Percentiles rank a stretch among this genome's conserved stretches.
phyloP scores from a whole-genome alignment of 2,888 invertebrate species.

The Elgonia sp. region DNA sequence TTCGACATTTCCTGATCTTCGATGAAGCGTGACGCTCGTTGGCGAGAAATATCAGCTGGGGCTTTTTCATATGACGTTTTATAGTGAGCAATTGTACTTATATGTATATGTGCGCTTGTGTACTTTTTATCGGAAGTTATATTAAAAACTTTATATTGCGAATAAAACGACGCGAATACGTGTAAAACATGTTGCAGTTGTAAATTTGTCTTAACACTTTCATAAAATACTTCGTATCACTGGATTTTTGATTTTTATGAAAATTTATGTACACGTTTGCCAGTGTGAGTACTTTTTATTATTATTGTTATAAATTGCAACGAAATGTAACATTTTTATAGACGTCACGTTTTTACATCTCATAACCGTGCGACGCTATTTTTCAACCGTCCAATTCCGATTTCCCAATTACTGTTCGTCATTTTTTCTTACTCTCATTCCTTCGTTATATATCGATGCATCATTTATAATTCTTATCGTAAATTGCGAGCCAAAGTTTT shows the following conservation, averaged over 20 bases:
- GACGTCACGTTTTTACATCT: conserved; percentile 34
- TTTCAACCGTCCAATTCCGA: conserved; percentile 22
- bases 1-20: conserved; percentile 73
- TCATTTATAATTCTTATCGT: conserved; percentile 63
- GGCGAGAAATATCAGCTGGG: conserved; percentile 71
- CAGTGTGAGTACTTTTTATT: conserved; percentile 38
- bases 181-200: conserved; percentile 63
- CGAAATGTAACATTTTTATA: conserved; percentile 34
- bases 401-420: conserved; percentile 49
- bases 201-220: conserved; percentile 72
- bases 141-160: conserved; percentile 71
- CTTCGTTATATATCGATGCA: conserved; percentile 29
- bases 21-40: conserved; percentile 73
- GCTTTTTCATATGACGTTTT: conserved; percentile 69
- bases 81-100: conserved; percentile 63
- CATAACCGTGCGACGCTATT: conserved; percentile 32
- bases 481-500: conserved; percentile 51
- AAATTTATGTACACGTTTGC: conserved; percentile 55
- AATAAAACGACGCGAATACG: conserved; percentile 62
- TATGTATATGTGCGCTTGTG: conserved; percentile 64
- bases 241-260: conserved; percentile 48
- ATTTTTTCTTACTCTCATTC: conserved; percentile 53
- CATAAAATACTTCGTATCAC: conserved; percentile 55
- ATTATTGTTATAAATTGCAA: conserved; percentile 60
- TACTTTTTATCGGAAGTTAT: conserved; percentile 66